phyloP scores from a whole-genome alignment of 2,797 vertebrate species.

The Melanotaenia boesemani region DNA sequence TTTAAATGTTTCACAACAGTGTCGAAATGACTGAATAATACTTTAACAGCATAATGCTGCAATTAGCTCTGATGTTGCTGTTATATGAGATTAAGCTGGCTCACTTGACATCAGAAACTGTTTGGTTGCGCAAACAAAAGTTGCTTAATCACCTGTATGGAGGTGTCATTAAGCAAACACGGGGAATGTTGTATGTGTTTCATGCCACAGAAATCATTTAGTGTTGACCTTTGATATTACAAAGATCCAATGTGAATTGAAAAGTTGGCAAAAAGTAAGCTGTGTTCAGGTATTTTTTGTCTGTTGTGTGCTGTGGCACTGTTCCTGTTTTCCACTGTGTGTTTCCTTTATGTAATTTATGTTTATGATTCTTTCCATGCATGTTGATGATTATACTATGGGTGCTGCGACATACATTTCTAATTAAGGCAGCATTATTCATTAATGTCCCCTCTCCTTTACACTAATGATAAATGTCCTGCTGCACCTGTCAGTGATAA shows the following conservation, averaged over 20 bases:
- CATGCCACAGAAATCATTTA: too few species aligned
- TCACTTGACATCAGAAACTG: slow-evolving; percentile 3
- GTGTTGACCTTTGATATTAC: too few species aligned
- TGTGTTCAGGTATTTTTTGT: too few species aligned
- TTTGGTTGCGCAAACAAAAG: slow-evolving; percentile 16
- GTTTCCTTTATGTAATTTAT: too few species aligned
- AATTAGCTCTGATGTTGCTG: neutral
- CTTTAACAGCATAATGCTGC: slow-evolving; percentile 38
- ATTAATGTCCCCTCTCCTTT: slow-evolving; percentile 59
- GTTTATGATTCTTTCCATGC: slow-evolving; percentile 19
- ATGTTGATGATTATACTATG: slow-evolving; percentile 18
- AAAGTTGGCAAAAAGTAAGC: too few species aligned
- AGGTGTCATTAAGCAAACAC: slow-evolving; percentile 7
- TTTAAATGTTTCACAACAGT: too few species aligned
- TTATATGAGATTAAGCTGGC: neutral
- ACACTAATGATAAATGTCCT: slow-evolving; percentile 74
- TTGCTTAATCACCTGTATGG: slow-evolving; percentile 13
- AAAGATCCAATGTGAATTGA: too few species aligned
- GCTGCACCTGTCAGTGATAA: slow-evolving; percentile 67
- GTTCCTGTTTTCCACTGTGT: too few species aligned
- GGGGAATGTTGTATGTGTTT: slow-evolving; percentile 20
- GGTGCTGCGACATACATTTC: slow-evolving; percentile 16
- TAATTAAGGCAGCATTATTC: slow-evolving; percentile 39
- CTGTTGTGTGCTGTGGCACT: too few species aligned
- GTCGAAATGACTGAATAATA: too few species aligned